Conservation (phyloP, 2,888 invertebrate genomes). For the Tridacna crocea region DNA sequence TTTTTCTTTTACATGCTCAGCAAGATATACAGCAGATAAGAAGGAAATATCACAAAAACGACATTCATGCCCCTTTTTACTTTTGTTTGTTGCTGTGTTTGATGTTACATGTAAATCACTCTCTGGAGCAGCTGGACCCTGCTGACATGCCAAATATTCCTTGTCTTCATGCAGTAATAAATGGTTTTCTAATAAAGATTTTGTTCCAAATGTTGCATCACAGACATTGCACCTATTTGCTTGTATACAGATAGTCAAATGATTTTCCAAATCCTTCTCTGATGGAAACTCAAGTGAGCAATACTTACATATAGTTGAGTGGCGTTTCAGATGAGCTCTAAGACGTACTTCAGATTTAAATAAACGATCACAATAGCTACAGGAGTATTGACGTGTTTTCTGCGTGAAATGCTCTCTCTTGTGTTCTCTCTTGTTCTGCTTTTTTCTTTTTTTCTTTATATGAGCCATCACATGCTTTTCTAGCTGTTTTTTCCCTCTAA, state of each 20-base stretch:
- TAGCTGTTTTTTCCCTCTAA: no score
- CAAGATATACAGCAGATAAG: background rate
- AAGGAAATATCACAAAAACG: background rate
- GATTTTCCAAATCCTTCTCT: background rate
- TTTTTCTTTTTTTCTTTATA: no score
- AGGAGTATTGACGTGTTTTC: background rate
- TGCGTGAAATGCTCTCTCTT: background rate
- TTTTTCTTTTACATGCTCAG: no score
- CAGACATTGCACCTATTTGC: background rate
- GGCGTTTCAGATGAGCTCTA: background rate
- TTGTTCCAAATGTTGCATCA: background rate
- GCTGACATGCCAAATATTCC: background rate
- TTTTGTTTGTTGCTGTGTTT: background rate
- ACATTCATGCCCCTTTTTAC: background rate
- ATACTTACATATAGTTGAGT: background rate
- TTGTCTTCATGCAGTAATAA: background rate
- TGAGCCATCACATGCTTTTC: no score
- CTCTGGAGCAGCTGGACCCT: background rate
- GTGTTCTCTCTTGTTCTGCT: background rate
- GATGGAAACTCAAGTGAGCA: background rate
- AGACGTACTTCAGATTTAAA: background rate
- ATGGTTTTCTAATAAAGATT: no score
- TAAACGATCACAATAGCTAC: background rate
- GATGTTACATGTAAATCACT: no score
- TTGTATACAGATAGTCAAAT: background rate